Conservation (phyloP, 2,888 invertebrate genomes). For the Troilus luridus region DNA sequence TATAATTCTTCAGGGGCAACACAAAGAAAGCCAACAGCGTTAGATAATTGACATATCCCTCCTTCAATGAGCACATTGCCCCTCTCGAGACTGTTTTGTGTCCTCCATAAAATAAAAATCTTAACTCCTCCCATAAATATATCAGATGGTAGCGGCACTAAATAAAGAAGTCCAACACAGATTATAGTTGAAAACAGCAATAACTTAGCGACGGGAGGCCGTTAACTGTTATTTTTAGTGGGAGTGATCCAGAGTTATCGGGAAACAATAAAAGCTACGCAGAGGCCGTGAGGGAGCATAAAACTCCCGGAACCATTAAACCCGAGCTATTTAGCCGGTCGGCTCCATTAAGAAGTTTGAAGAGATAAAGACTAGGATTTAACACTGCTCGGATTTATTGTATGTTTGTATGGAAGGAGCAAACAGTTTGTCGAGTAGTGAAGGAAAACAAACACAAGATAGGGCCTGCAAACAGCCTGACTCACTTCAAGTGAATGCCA, state of each 20-base stretch:
- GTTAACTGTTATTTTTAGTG: conserved; percentile 38
- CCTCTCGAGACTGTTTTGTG: background rate
- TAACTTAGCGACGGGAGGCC: conserved; percentile 7
- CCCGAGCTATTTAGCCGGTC: background rate
- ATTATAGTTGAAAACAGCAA: conserved; percentile 45
- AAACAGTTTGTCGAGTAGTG: conserved; percentile 30
- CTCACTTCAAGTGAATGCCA: conserved; percentile 34
- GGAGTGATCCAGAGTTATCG: conserved; percentile 30
- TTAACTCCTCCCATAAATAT: background rate
- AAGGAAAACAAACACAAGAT: conserved; percentile 27
- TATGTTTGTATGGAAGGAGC: conserved; percentile 23
- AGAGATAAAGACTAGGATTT: conserved; percentile 39
- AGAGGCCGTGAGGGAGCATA: conserved; percentile 3
- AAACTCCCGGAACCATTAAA: conserved; percentile 15
- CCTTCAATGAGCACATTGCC: background rate
- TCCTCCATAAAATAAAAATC: background rate
- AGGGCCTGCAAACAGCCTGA: background rate
- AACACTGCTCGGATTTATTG: conserved; percentile 31
- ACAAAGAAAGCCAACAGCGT: no score
- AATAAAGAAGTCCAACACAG: conserved; percentile 37
- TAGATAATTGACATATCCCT: background rate
- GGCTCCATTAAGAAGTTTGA: conserved; percentile 28
- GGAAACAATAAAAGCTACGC: conserved; percentile 42
- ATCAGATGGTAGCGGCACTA: background rate
- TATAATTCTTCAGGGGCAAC: background rate